A percentile compares a stretch with the other conserved stretches of the same genome.
Evolutionary conservation across 2,113 vertebrate genomes (phyloP).

Genomic region (Tachysurus fulvidraco): DNA sequence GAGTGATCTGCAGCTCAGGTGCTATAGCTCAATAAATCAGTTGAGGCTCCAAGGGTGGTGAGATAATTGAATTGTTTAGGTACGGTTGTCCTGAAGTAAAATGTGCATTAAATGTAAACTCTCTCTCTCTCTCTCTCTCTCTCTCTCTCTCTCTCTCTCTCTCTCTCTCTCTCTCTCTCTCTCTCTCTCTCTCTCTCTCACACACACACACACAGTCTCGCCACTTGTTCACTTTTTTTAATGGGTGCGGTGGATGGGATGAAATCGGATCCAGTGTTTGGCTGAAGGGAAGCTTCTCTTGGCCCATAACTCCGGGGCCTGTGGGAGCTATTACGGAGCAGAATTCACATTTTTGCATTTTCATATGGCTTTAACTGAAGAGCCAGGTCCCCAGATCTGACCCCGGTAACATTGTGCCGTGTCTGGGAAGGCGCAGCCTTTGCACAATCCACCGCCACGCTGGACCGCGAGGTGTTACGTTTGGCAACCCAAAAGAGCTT

Average conservation of each 20-base stretch:
- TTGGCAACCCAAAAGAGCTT: conserved; percentile 55
- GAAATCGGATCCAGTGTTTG: conserved; percentile 55
- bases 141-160: conserved; percentile 7
- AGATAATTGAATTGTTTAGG: conserved; percentile 58
- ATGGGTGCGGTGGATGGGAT: conserved; percentile 45
- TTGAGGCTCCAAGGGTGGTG: conserved; percentile 28
- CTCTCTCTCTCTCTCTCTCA: conserved; percentile 5
- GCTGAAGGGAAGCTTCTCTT: conserved; percentile 53
- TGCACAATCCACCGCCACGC: conserved; percentile 46
- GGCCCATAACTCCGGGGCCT: conserved; percentile 46
- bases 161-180: neutral
- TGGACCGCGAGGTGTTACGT: conserved; percentile 56
- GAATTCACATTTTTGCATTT: conserved; percentile 59
- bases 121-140: neutral
- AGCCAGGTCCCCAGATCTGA: conserved; percentile 46
- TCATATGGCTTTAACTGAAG: conserved; percentile 59
- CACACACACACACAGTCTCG: neutral
- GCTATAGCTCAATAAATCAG: conserved; percentile 54
- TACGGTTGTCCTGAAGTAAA: conserved; percentile 51
- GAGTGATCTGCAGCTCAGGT: conserved; percentile 47
- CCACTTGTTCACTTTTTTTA: conserved; percentile 13
- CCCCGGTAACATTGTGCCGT: conserved; percentile 54
- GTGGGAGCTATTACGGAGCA: conserved; percentile 57
- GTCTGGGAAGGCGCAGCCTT: conserved; percentile 54
- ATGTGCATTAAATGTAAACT: conserved; percentile 50